Percentiles rank a stretch among this genome's conserved stretches.
Evolutionary conservation across 2,797 vertebrate species (phyloP).

Genomic region (Salmo trutta): DNA sequence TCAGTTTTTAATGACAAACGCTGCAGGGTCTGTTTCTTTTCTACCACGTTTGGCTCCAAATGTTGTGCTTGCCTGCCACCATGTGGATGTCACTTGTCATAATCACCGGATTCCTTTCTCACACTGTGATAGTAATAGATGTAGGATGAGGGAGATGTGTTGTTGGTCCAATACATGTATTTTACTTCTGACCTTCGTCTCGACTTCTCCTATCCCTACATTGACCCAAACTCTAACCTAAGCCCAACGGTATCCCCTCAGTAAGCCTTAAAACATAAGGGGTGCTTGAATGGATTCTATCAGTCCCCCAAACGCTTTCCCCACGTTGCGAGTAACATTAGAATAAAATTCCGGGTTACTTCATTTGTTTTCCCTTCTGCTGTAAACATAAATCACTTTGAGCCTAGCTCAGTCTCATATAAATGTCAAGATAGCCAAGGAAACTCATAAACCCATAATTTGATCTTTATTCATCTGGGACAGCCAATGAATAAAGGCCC

Average conservation of each 20-base stretch:
- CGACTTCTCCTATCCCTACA: neutral
- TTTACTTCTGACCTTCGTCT: conserved; percentile 1
- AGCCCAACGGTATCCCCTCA: conserved; percentile 1
- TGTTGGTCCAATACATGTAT: neutral
- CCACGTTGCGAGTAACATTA: conserved; percentile 45
- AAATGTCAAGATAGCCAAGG: conserved; percentile 69
- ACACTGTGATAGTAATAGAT: neutral
- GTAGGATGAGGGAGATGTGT: conserved; percentile 17
- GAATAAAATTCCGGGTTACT: conserved; percentile 56
- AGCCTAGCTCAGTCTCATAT: conserved; percentile 63
- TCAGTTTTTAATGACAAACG: conserved; percentile 54
- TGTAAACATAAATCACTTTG: conserved; percentile 69
- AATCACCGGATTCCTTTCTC: neutral
- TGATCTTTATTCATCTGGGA: conserved; percentile 72
- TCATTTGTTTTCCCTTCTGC: conserved; percentile 55
- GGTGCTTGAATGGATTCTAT: neutral
- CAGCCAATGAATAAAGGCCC: conserved; percentile 61
- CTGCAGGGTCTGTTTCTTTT: conserved; percentile 10
- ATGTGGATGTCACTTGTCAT: conserved; percentile 52
- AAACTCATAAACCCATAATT: conserved; percentile 74
- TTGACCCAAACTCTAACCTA: neutral
- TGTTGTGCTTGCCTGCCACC: conserved; percentile 68
- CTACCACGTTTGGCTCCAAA: conserved; percentile 8
- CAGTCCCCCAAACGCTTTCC: conserved; percentile 21
- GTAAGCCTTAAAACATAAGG: neutral